These are phyloP conservation scores for Agrotis ipsilon DNA, from an alignment of 2,888 invertebrate genomes.

Conservation along the genomic window DNA sequence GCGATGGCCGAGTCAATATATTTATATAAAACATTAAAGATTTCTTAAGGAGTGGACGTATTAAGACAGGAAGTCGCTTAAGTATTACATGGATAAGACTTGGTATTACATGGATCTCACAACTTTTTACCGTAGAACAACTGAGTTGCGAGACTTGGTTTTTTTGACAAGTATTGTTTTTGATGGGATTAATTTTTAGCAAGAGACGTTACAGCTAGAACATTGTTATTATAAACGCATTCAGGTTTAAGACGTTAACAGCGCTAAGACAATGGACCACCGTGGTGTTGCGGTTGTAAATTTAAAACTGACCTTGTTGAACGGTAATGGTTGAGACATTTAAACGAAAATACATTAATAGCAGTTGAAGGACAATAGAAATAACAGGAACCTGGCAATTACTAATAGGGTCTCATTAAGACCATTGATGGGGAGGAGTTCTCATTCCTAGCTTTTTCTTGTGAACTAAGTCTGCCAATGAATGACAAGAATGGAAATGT, in stretches of 20 bases:
- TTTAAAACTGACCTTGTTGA: constrained; percentile 34
- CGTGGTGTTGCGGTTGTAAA: constrained; percentile 16
- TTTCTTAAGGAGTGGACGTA: too few species aligned
- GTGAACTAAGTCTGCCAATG: constrained; percentile 18
- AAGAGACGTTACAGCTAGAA: background rate
- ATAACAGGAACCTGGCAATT: constrained; percentile 33
- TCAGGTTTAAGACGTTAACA: too few species aligned
- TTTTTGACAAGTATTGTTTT: too few species aligned
- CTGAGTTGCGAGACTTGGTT: too few species aligned
- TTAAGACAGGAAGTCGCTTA: too few species aligned
- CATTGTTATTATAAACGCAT: too few species aligned
- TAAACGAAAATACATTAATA: constrained; percentile 21
- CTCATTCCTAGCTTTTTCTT: constrained; percentile 19
- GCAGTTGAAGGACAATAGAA: constrained; percentile 23
- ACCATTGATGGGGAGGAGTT: background rate
- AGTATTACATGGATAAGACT: too few species aligned
- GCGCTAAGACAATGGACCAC: constrained; percentile 31
- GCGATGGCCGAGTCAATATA: too few species aligned
- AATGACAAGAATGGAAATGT: constrained; percentile 1
- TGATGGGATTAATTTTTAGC: constrained; percentile 5
- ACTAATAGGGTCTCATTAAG: constrained; percentile 29
- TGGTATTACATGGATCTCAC: too few species aligned
- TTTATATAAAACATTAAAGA: too few species aligned
- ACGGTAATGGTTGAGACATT: constrained; percentile 27
- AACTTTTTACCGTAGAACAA: too few species aligned